These are phyloP conservation scores for Cataglyphis livida DNA, from an alignment of 2,888 invertebrate species.

Conservation along the genomic window DNA sequence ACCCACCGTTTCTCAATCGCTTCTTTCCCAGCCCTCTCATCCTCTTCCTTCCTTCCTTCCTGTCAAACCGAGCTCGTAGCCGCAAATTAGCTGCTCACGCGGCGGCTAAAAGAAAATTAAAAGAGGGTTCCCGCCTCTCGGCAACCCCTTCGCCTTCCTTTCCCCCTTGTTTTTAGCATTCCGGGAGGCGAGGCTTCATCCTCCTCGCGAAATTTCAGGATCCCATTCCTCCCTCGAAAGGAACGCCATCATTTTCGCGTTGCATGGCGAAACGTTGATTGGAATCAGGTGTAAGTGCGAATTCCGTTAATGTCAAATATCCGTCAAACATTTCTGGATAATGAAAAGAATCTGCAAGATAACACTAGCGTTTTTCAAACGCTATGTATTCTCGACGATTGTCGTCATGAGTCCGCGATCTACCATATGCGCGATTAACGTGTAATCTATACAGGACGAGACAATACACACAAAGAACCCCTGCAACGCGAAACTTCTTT, in stretches of 20 bases:
- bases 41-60: conserved; percentile 74
- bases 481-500: conserved; percentile 11
- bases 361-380: not conserved
- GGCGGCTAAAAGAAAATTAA: conserved; percentile 78
- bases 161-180: conserved; percentile 31
- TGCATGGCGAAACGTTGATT: not conserved
- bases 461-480: conserved; percentile 11
- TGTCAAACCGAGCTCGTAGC: conserved; percentile 78
- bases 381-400: conserved; percentile 7
- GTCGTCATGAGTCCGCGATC: conserved; percentile 34
- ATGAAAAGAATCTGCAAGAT: not conserved
- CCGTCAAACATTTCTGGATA: not conserved
- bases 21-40: conserved; percentile 71
- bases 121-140: conserved; percentile 70
- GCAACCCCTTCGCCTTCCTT: conserved; percentile 55
- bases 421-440: not conserved
- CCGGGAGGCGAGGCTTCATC: conserved; percentile 9
- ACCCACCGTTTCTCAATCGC: conserved; percentile 70
- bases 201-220: conserved; percentile 24
- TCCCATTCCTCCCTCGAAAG: not conserved
- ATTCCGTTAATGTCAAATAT: not conserved
- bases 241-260: conserved; percentile 1
- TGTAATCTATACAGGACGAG: not conserved
- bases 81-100: conserved; percentile 78
- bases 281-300: not conserved